Base-by-base conservation (phyloP, 2,888 invertebrate genomes). In the Sialis fuliginosa region DNA sequence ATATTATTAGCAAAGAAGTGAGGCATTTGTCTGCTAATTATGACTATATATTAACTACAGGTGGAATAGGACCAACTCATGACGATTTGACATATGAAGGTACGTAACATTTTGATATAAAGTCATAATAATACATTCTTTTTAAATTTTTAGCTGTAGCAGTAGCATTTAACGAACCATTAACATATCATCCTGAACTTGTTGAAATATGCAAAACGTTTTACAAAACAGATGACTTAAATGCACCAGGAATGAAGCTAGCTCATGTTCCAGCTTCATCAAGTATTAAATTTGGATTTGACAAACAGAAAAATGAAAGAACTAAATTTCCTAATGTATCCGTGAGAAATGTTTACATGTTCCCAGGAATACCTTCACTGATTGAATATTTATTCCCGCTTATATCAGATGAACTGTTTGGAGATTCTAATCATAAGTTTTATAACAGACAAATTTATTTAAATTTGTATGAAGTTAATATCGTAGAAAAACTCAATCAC, bases 21-120 rank as follows among this genome's bases (percentile, higher is more conserved):
- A 60, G 61, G 43, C 52, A 62, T 37, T 79, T 80, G 58, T 79
- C 81, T 4, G 55, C 61, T 3, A 62, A 58, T 45, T 82, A 66
- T 58, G 71, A 74, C 41, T 74, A 76, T 62, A 83, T 85, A 6
- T 69, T 85, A 48, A 84, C 85, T 0, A 73, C 81, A 1, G 85
- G 85, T 13, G 85, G 85, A 33, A 76, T 84, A 50, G 84, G 84
- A 9, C 83, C 83, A 1, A 84, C 84, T 10, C 83, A 84, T 60
- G 84, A 84, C 63, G 84, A 84, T 61, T 67, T 80, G 54, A 84
- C 84, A 1, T 82, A 77, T 63, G 75, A 77, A 67, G 81, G 81
- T 62, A 53, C 44, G 46, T 39, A 37, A 12, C n/a, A 37, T 46
- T 47, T 43, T 22, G 4, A 22, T 22, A 22, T 4, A 22, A 22